Evolutionary conservation across 2,797 vertebrate genomes (phyloP).

Genomic region (Catostomus latipinnis): DNA sequence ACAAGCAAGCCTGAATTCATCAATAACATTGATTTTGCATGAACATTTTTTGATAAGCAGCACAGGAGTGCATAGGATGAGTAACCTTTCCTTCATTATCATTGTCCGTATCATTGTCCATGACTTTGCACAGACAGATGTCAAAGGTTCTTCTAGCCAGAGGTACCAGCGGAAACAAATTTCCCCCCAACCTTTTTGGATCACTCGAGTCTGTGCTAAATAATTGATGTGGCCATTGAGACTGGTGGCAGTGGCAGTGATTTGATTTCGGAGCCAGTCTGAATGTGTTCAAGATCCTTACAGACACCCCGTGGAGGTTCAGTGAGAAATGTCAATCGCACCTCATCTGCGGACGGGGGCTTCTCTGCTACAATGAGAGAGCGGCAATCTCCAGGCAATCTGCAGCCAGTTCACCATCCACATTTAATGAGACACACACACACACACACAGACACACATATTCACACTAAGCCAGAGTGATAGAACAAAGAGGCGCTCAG

Average conservation of each 20-base stretch:
- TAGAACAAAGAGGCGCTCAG: conserved; percentile 44
- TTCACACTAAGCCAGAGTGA: conserved; percentile 30
- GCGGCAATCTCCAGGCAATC: conserved; percentile 64
- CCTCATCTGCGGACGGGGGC: conserved; percentile 57
- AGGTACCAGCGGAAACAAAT: conserved; percentile 65
- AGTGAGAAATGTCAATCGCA: conserved; percentile 68
- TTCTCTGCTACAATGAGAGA: conserved; percentile 59
- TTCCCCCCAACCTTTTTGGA: conserved; percentile 61
- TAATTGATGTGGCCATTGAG: conserved; percentile 67
- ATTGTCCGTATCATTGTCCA: conserved; percentile 39
- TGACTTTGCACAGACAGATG: conserved; percentile 56
- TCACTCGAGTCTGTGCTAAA: conserved; percentile 64
- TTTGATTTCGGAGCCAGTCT: conserved; percentile 67
- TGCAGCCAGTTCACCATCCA: conserved; percentile 63
- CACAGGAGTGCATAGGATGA: conserved; percentile 37
- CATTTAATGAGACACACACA: conserved; percentile 60
- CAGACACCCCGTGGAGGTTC: conserved; percentile 64
- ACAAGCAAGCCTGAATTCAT: conserved; percentile 18
- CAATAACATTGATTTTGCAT: conserved; percentile 25
- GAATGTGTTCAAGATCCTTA: conserved; percentile 69
- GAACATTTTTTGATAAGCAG: conserved; percentile 17
- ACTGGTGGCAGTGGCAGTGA: conserved; percentile 60
- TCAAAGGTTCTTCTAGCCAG: conserved; percentile 63
- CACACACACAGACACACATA: conserved; percentile 49
- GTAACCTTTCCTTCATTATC: conserved; percentile 51